A percentile compares a stretch with the other conserved stretches of the same genome.
Conservation (phyloP, 2,113 vertebrate genomes). For the Limanda limanda region DNA sequence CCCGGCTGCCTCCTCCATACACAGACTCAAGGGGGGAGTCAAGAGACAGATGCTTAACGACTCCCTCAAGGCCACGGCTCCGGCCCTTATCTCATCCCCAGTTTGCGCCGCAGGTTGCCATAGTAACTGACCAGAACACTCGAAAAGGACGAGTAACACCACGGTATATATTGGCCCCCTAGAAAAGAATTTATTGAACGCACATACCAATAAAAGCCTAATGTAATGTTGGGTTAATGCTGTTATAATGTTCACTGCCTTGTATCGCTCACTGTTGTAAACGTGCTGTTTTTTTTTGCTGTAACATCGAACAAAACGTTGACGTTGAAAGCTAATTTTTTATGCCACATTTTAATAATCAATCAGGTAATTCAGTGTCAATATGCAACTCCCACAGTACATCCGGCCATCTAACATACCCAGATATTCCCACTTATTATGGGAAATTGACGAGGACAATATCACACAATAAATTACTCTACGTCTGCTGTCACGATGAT, state of each 20-base stretch:
- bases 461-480: neutral
- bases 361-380: constrained; percentile 1
- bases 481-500: neutral
- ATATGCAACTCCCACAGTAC: neutral
- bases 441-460: constrained; percentile 2
- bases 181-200: constrained; percentile 67
- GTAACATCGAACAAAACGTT: neutral
- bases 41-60: constrained; percentile 85
- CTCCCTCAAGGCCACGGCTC: constrained; percentile 81
- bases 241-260: constrained; percentile 15
- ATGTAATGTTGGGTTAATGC: constrained; percentile 39
- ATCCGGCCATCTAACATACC: neutral
- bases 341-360: neutral
- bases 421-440: constrained; percentile 3
- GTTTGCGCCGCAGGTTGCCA: constrained; percentile 82
- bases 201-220: constrained; percentile 44
- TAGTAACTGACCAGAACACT: constrained; percentile 82
- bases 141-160: constrained; percentile 72
- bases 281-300: neutral
- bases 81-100: constrained; percentile 82
- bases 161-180: constrained; percentile 66
- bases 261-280: neutral
- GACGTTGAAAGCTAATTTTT: neutral
- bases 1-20: constrained; percentile 64
- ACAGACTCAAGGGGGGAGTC: constrained; percentile 72